phyloP scores from a whole-genome alignment of 2,888 invertebrate species.

The Pinctada fucata region DNA sequence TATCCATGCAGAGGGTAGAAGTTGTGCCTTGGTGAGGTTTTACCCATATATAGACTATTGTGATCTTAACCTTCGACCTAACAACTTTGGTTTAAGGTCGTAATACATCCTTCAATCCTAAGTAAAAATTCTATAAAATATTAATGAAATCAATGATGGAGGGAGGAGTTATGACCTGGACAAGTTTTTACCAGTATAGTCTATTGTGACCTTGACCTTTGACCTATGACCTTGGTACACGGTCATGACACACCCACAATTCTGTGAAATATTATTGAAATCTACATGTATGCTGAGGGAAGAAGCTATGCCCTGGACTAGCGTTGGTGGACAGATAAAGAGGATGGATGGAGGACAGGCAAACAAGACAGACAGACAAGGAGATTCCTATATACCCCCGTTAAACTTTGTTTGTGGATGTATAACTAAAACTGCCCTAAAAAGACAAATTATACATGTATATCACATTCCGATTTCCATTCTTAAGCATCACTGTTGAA shows the following conservation, averaged over 20 bases:
- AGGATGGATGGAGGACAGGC: not conserved
- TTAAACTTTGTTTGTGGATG: not conserved
- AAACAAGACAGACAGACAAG: not conserved
- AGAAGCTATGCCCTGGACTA: not conserved
- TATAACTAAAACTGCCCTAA: not conserved
- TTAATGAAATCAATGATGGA: not conserved
- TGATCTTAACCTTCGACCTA: too few species aligned
- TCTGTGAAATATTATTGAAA: not conserved
- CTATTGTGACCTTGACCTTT: not conserved
- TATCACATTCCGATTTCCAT: too few species aligned
- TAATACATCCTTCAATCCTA: not conserved
- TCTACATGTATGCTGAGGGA: not conserved
- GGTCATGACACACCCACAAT: not conserved
- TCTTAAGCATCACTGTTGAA: not conserved
- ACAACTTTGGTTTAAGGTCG: not conserved
- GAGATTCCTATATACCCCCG: not conserved
- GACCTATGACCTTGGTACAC: not conserved
- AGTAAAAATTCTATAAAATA: not conserved
- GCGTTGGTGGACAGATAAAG: not conserved
- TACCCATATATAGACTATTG: too few species aligned
- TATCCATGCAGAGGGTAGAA: too few species aligned
- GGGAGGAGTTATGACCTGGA: not conserved
- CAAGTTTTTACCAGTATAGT: not conserved
- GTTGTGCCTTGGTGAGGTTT: too few species aligned
- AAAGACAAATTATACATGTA: not conserved